Evolutionary conservation across 2,113 vertebrate genomes (phyloP).

Genomic region (Onychostruthus taczanowskii): DNA sequence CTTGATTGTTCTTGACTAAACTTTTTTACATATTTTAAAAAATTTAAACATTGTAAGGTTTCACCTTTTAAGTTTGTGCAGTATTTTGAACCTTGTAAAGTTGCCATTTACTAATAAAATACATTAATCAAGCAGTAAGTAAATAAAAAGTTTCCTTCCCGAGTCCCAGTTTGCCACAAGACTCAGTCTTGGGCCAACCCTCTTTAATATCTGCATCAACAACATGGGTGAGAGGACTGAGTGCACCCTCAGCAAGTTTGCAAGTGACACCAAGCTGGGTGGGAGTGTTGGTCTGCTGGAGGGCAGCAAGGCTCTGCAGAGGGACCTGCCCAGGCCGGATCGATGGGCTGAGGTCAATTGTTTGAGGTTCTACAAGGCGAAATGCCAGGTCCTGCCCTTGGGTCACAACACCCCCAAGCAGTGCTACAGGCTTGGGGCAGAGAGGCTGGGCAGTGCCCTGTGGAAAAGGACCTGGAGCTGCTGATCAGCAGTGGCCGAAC

Average conservation of each 20-base stretch:
- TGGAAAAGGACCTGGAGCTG: accelerated
- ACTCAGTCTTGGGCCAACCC: neutral
- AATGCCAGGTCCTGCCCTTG: no score
- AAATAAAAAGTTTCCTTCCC: neutral
- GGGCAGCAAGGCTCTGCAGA: neutral
- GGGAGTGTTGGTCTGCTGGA: neutral
- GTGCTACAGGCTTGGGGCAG: no score
- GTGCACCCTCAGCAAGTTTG: neutral
- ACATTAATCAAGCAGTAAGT: neutral
- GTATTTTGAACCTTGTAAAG: neutral
- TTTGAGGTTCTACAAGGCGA: neutral
- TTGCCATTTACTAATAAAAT: neutral
- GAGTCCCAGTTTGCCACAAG: neutral
- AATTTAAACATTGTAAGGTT: neutral
- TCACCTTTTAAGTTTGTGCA: neutral
- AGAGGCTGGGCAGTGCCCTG: neutral
- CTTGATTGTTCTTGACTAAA: neutral
- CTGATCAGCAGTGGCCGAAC: neutral
- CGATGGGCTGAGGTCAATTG: neutral
- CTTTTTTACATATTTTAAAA: neutral
- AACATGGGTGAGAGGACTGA: neutral
- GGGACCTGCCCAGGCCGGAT: neutral
- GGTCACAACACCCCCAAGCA: neutral
- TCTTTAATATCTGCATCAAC: neutral
- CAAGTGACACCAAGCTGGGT: neutral